Evolutionary conservation across 1,140 invertebrate genomes (phyloP), one percentile per base, ranked within the genome.

Genomic region (Zaprionus davidi): DNA sequence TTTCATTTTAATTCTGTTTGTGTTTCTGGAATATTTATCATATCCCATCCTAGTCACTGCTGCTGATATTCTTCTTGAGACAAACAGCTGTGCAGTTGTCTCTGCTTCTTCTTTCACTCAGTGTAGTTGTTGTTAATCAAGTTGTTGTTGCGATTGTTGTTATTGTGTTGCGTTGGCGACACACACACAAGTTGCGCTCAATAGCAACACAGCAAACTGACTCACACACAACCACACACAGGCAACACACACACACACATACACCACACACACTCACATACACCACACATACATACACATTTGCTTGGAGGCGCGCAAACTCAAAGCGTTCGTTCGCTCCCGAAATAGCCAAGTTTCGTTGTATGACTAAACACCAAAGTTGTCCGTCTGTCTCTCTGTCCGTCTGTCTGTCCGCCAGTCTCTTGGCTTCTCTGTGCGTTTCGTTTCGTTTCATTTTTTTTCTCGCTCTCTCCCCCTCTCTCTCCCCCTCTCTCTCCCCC

Each of bases 341-440:
- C 83, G 77, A 86, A 86, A 87, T 87, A 86, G 83, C 83, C 77
- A 86, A 87, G 79, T 81, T 70, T 68, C 64, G 62, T 63, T 65
- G 76, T 75, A 81, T 87, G 84, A 87, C 84, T 87, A 86, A 86
- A 79, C 68, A 70, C 26, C 57, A 63, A 64, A 55, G 34, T 59
- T 65, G 44, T 67, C 55, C 17, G 59, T 65, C 53, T n/a, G 6
- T 68, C 46, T 20, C n/a, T 20, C 46, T 63, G 11, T 64, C 44
- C 34, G 51, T 57, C 13, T 5, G 12, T 59, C 55, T 15, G 20
- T 57, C 51, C 3, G 51, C 36, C 55, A 7, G 28, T 60, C 49
- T 31, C 36, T 62, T 44, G 28, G 22, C 38, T 68, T 26, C 55
- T 51, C 31, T 34, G 31, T 11, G 31, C 31, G 9, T 34, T 58